Evolutionary conservation across 2,797 vertebrate species (phyloP).

Genomic region (Pelodytes ibericus): DNA sequence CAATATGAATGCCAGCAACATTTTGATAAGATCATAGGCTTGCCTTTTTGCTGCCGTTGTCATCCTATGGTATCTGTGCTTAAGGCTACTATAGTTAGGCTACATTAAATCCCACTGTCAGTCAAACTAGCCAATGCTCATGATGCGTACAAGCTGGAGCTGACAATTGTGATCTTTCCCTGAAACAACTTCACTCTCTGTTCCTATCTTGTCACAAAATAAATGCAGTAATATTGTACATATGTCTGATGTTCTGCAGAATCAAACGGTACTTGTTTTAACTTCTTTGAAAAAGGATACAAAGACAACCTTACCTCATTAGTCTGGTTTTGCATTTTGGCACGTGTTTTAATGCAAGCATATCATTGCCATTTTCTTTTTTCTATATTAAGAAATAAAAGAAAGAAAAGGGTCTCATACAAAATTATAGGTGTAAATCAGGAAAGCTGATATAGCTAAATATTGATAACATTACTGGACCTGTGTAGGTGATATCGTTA

Average conservation of each 20-base stretch:
- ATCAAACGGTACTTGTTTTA: constrained; percentile 35
- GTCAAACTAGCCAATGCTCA: constrained; percentile 62
- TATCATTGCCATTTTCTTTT: constrained; percentile 1
- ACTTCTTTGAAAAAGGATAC: constrained; percentile 21
- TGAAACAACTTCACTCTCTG: constrained; percentile 63
- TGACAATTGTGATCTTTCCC: constrained; percentile 61
- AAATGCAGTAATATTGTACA: constrained; percentile 45
- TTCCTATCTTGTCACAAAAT: constrained; percentile 54
- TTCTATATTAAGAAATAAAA: too few species aligned
- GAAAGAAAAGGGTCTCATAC: too few species aligned
- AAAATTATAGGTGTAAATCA: too few species aligned
- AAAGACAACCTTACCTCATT: constrained; percentile 4
- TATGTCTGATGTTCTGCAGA: constrained; percentile 53
- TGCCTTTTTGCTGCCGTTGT: constrained; percentile 65
- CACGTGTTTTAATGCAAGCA: not conserved
- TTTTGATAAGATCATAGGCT: constrained; percentile 59
- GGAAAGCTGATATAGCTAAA: too few species aligned
- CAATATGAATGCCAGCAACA: constrained; percentile 53
- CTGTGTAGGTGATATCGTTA: too few species aligned
- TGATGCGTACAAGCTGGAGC: constrained; percentile 58
- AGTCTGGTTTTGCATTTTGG: not conserved
- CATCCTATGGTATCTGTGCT: constrained; percentile 62
- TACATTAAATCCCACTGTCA: constrained; percentile 68
- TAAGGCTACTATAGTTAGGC: constrained; percentile 69
- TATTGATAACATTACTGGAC: too few species aligned